A percentile compares a stretch with the other conserved stretches of the same genome.
Evolutionary conservation across 35 echinoderm and acorn worm genomes (phyloP).

Genomic region (Apostichopus parvimensis): DNA sequence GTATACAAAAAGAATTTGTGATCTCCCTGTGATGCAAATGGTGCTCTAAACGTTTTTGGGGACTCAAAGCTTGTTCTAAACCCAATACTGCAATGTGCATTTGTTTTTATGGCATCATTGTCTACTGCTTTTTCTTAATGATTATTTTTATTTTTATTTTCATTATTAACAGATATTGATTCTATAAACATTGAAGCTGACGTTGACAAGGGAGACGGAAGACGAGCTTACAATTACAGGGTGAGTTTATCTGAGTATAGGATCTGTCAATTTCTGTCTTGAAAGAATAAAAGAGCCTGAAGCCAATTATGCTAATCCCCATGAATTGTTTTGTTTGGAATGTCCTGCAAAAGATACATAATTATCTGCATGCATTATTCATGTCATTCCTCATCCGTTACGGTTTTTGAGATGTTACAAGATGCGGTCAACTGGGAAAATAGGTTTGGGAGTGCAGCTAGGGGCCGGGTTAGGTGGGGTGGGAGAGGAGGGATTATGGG

Average conservation of each 20-base stretch:
- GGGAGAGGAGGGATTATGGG: too few species aligned
- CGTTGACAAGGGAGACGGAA: constrained; percentile 26
- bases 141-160: neutral
- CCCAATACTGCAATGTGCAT: neutral
- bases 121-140: neutral
- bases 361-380: too few species aligned
- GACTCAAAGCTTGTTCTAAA: constrained; percentile 7
- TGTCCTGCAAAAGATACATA: too few species aligned
- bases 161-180: constrained; percentile 18
- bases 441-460: too few species aligned
- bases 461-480: too few species aligned
- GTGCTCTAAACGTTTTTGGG: neutral
- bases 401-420: too few species aligned
- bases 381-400: too few species aligned
- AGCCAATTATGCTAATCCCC: too few species aligned
- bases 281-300: too few species aligned
- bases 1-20: neutral
- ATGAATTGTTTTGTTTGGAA: too few species aligned
- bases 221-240: constrained; percentile 51
- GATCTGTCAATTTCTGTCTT: too few species aligned
- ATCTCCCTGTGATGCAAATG: neutral
- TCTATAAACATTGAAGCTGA: constrained; percentile 46
- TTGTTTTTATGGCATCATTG: neutral
- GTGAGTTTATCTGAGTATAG: neutral
- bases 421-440: too few species aligned